Percentiles rank a stretch among this genome's conserved stretches.
These are phyloP conservation scores for Bembecia ichneumoniformis DNA, from an alignment of 2,888 invertebrate species.

Conservation along the genomic window DNA sequence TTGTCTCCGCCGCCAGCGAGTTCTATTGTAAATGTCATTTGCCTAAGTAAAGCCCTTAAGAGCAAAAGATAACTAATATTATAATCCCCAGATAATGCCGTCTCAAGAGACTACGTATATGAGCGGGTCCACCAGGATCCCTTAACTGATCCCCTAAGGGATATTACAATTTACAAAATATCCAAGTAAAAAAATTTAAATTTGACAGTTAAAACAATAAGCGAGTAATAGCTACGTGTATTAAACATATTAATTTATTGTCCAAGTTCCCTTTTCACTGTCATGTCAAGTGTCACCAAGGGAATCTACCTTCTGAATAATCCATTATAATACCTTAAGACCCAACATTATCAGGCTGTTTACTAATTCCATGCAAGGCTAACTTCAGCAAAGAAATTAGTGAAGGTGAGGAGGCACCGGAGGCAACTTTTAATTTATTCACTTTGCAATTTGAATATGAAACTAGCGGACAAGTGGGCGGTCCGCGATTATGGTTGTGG, in stretches of 20 bases:
- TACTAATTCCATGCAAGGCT: conserved; percentile 43
- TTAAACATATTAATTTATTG: neutral
- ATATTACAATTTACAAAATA: no score
- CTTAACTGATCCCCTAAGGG: no score
- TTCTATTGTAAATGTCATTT: no score
- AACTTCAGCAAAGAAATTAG: conserved; percentile 46
- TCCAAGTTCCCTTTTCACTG: neutral
- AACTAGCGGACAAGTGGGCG: conserved; percentile 19
- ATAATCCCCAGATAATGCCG: no score
- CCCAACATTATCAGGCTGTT: conserved; percentile 28
- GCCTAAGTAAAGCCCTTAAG: no score
- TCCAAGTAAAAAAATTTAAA: no score
- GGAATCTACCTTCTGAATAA: neutral
- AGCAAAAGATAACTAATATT: no score
- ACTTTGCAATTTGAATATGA: conserved; percentile 46
- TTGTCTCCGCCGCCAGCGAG: no score
- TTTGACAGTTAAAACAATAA: no score
- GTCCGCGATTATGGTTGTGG: neutral
- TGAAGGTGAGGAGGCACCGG: conserved; percentile 14
- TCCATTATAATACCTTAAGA: conserved; percentile 3
- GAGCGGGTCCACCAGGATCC: no score
- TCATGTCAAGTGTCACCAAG: neutral
- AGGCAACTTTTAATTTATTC: conserved; percentile 49
- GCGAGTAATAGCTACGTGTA: neutral
- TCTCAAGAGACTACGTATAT: no score